Percentiles rank a stretch among this genome's conserved stretches.
Evolutionary conservation across 2,888 invertebrate species (phyloP).

Genomic region (Amiota minor): DNA sequence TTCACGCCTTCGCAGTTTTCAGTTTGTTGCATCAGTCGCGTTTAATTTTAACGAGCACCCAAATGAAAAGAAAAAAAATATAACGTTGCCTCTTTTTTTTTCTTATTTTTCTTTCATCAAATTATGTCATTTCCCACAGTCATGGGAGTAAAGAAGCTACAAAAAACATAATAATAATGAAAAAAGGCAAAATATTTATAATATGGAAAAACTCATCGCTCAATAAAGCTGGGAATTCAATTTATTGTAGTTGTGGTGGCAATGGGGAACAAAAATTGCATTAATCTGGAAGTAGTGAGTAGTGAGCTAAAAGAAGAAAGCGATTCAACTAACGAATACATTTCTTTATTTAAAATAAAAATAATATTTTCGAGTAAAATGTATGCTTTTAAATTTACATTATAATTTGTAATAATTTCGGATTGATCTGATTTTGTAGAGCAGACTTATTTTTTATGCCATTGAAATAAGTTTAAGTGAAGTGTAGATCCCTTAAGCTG

Average conservation of each 20-base stretch:
- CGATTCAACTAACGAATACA: too few species aligned
- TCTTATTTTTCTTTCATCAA: constrained; percentile 8
- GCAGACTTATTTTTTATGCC: too few species aligned
- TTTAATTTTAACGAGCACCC: constrained; percentile 18
- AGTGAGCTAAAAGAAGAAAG: too few species aligned
- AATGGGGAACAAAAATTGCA: neutral
- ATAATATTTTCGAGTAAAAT: too few species aligned
- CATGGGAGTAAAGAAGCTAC: neutral
- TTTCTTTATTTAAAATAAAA: too few species aligned
- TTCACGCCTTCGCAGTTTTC: neutral
- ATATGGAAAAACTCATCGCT: neutral
- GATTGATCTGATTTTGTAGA: too few species aligned
- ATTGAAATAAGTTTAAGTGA: too few species aligned
- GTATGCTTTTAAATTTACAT: too few species aligned
- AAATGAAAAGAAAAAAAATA: neutral
- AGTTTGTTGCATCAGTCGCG: neutral
- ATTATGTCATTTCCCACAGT: constrained; percentile 34
- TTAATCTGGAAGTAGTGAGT: too few species aligned
- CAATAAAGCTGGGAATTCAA: constrained; percentile 17
- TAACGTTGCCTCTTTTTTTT: neutral
- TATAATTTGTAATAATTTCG: too few species aligned
- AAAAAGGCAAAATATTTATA: constrained; percentile 4
- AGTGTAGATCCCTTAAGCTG: too few species aligned
- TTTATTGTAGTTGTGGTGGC: neutral
- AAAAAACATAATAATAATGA: constrained; percentile 13